A percentile compares a stretch with the other conserved stretches of the same genome.
These are phyloP conservation scores for Ypsolopha scabrella DNA, from an alignment of 2,888 invertebrate genomes.

Conservation along the genomic window DNA sequence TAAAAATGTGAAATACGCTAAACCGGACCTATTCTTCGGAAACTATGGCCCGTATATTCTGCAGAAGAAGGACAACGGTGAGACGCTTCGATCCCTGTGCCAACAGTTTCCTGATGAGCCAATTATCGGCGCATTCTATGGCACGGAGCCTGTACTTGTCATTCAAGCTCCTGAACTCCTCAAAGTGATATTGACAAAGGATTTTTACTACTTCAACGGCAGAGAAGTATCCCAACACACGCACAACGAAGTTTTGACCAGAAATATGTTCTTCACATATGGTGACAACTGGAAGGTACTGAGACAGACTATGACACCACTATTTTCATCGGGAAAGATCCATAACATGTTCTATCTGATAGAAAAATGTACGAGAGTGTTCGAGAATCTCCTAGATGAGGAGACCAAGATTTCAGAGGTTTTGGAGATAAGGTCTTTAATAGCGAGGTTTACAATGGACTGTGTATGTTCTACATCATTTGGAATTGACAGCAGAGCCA, in stretches of 20 bases:
- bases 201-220: slow-evolving; percentile 22
- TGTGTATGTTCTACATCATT: slow-evolving; percentile 24
- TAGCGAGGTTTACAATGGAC: slow-evolving; percentile 24
- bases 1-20: not conserved
- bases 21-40: not conserved
- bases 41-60: slow-evolving; percentile 1
- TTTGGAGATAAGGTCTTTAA: slow-evolving; percentile 13
- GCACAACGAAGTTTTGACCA: slow-evolving; percentile 15
- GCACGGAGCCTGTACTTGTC: slow-evolving; percentile 12
- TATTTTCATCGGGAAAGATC: slow-evolving; percentile 22
- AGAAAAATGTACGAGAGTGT: slow-evolving; percentile 14
- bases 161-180: slow-evolving; percentile 20
- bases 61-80: not conserved
- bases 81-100: slow-evolving; percentile 6
- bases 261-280: slow-evolving; percentile 19
- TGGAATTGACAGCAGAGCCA: slow-evolving; percentile 24
- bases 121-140: slow-evolving; percentile 8
- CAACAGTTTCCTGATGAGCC: slow-evolving; percentile 7
- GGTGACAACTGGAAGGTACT: slow-evolving; percentile 22
- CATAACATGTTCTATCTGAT: slow-evolving; percentile 25
- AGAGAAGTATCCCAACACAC: slow-evolving; percentile 17
- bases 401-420: slow-evolving; percentile 9
- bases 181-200: slow-evolving; percentile 21
- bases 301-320: slow-evolving; percentile 21
- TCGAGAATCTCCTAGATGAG: slow-evolving; percentile 16